Evolutionary conservation across 2,113 vertebrate genomes (phyloP).

Genomic region (Oophaga pumilio): DNA sequence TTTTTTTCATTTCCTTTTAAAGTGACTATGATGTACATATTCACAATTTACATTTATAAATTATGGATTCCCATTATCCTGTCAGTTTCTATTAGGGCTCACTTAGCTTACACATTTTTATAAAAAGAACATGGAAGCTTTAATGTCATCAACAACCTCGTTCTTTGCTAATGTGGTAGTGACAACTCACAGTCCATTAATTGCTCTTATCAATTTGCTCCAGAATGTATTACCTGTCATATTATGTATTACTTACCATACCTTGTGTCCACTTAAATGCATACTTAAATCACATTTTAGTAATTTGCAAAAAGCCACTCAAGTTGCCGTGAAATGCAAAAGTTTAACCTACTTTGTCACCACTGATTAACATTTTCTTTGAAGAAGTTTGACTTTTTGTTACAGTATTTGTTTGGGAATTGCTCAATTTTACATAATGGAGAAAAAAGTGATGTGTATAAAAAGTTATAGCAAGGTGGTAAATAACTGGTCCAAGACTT

Average conservation of each 20-base stretch:
- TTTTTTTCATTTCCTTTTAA: neutral
- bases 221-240: neutral
- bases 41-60: neutral
- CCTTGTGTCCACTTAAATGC: neutral
- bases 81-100: neutral
- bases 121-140: neutral
- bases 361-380: neutral
- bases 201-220: neutral
- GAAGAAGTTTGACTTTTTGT: neutral
- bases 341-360: neutral
- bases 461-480: neutral
- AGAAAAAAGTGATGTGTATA: too few relatives aligned
- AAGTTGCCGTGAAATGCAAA: neutral
- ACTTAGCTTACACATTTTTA: neutral
- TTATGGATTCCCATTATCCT: slow-evolving; percentile 16
- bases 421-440: too few relatives aligned
- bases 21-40: neutral
- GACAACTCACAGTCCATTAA: slow-evolving; percentile 3
- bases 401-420: neutral
- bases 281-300: neutral
- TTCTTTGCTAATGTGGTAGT: neutral
- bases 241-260: neutral
- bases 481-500: neutral
- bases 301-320: neutral
- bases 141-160: slow-evolving; percentile 1